These are phyloP conservation scores for Archaeoteleia sp. DNA, from an alignment of 2,888 invertebrate genomes.

Conservation along the genomic window DNA sequence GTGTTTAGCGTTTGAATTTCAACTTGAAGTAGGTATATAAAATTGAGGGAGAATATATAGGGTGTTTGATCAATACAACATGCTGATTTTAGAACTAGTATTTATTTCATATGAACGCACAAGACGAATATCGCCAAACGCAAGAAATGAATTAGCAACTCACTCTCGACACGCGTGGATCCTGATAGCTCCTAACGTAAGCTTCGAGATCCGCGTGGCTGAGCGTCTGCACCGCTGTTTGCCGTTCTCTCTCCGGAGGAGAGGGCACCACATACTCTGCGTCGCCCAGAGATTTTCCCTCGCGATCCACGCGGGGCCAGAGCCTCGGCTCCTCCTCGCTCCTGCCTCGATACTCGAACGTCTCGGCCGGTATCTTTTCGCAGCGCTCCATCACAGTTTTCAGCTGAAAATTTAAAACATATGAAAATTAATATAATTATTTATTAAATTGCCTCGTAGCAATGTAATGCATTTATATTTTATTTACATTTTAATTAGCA, in stretches of 20 bases:
- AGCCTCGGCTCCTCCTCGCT: conserved; percentile 73
- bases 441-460: no score
- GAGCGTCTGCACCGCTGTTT: conserved; percentile 70
- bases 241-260: conserved; percentile 81
- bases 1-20: no score
- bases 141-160: conserved; percentile 35
- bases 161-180: conserved; percentile 73
- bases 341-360: conserved; percentile 76
- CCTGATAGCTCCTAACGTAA: conserved; percentile 80
- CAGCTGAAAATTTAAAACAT: conserved; percentile 76
- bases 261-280: conserved; percentile 82
- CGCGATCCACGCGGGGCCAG: conserved; percentile 79
- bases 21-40: no score
- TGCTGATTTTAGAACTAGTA: conserved; percentile 9
- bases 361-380: conserved; percentile 79
- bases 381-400: conserved; percentile 83
- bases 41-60: no score
- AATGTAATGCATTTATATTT: no score
- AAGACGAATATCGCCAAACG: conserved; percentile 20
- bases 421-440: no score
- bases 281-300: conserved; percentile 80
- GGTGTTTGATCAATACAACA: no score
- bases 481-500: no score
- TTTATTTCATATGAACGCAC: conserved; percentile 19
- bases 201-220: conserved; percentile 84